Evolutionary conservation across 1,140 invertebrate genomes (phyloP), one percentile per base, ranked within the genome.

Genomic region (Stenopsyche tienmushanensis): DNA sequence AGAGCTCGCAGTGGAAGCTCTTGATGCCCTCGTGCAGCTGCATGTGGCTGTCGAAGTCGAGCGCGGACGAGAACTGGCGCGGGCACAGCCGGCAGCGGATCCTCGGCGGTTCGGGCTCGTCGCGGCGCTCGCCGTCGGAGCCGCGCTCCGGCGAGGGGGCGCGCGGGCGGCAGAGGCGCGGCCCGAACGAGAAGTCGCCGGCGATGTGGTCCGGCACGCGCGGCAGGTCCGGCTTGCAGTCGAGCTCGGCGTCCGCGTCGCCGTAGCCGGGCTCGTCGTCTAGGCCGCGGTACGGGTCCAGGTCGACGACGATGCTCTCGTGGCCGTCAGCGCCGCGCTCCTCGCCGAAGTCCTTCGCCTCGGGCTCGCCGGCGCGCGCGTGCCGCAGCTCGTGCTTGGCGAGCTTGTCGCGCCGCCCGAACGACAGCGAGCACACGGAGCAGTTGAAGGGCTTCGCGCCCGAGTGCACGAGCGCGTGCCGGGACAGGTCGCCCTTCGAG

Each of bases 391-490:
- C 83, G 76, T 87, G 85, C 54, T 84, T 78, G 23, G 82, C 59
- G 2, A 87, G 71, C 72, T 87, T 86, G 71, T 87, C 85, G 70
- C 82, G 78, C 24, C 85, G 80, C 57, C 82, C 83, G 76, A 89
- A 90, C 23, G 86, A 83, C 72, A 86, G 79, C 1, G 86, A 80
- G 72, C 89, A 91, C 55, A 84, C 83, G 41, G 78, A 77, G 72
- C 89, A 91, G 15, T 81, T 80, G 73, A 83, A 89, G 0, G 87
- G 86, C 71, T 88, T 89, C 66, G 86, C 83, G 1, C 87, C 88
- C 1, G 86, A 84, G 71, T 91, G 89, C 50, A 89, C 85, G 15
- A 89, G 77, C 3, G 84, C 82, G 77, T 91, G 89, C 24, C 85
- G 76, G 65, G 86, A 84, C 13, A 90, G 71, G 73, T 90, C 89